A percentile compares a stretch with the other conserved stretches of the same genome.
Evolutionary conservation across 2,113 vertebrate species (phyloP).

Genomic region (Dicerorhinus sumatrensis): DNA sequence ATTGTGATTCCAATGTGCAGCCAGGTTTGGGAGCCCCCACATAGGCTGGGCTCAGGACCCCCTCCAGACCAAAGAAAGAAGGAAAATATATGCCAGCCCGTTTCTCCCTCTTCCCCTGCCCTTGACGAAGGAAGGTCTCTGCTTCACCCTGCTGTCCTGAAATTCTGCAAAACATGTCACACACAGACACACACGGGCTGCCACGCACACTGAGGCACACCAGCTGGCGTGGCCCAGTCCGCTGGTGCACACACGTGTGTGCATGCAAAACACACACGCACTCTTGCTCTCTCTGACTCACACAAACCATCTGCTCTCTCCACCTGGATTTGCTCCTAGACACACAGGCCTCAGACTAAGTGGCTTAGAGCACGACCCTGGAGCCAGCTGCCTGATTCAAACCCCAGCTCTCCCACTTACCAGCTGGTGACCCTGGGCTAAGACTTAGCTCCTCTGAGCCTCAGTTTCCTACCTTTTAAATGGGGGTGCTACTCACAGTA

Average conservation of each 20-base stretch:
- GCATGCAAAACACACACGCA: too few relatives aligned
- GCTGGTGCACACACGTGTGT: background rate
- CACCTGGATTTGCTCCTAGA: background rate
- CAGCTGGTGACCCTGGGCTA: background rate
- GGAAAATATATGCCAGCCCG: background rate
- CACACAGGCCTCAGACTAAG: background rate
- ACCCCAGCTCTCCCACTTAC: background rate
- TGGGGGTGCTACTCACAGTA: rapidly evolving
- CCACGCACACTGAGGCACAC: background rate
- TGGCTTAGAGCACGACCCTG: background rate
- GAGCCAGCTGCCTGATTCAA: background rate
- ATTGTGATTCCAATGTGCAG: background rate
- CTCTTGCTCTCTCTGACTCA: background rate
- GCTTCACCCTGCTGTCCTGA: background rate
- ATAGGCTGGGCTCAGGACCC: background rate
- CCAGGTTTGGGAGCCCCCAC: background rate
- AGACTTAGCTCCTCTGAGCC: background rate
- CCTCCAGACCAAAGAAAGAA: background rate
- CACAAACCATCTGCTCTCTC: background rate
- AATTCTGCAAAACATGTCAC: background rate
- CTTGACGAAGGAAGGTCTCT: background rate
- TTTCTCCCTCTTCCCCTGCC: background rate
- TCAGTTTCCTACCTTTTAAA: background rate
- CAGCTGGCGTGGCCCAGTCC: background rate
- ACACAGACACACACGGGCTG: background rate